Evolutionary conservation across 2,888 invertebrate genomes (phyloP), one percentile per base, ranked within the genome.

Genomic region (Athalia rosae): DNA sequence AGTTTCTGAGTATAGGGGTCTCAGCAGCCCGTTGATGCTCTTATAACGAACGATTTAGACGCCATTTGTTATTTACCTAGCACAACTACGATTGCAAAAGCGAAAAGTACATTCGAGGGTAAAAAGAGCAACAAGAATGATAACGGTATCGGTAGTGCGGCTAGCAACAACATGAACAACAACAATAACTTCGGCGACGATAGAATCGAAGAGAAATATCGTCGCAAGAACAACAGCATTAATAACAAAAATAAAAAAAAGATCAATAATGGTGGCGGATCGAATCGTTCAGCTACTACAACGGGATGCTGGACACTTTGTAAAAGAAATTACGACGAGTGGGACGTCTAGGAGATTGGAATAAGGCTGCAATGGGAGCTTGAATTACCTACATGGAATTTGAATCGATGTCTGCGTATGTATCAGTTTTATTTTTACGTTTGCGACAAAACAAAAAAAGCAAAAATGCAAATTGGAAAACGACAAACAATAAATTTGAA

Each of bases 291-390:
- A 67, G 71, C 82, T 71, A 77, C 81, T 67, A 82, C 82, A 76
- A 83, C 86, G 84, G 87, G 86, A 82, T 87, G 87, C 84, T 87
- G 88, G 88, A 85, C 82, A 74, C 80, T 87, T 76, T 87, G 87
- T 79, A 83, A 84, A 53, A 83, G 85, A 81, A 83, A 82, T 80
- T 85, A 85, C 81, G 83, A 83, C 80, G 82, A 85, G 48, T 84
- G 83, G 83, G 83, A 85, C 74, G 45, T 13, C n/a, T 13, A 48
- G 15, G 48, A 67, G 50, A 67, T 41, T 48, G 45, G 58, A 58
- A 71, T 58, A 58, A 58, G 43, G 45, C 43, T 67, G 67, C 53
- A 28, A 53, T 6, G 53, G 15, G 67, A 67, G 53, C 62, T 62
- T 62, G 62, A 9, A 47, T 47, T 64, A 47, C 28, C 28, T 28